Evolutionary conservation across 2,888 invertebrate species (phyloP), one percentile per base, ranked within the genome.

Genomic region (Heteromyza rotundicornis): DNA sequence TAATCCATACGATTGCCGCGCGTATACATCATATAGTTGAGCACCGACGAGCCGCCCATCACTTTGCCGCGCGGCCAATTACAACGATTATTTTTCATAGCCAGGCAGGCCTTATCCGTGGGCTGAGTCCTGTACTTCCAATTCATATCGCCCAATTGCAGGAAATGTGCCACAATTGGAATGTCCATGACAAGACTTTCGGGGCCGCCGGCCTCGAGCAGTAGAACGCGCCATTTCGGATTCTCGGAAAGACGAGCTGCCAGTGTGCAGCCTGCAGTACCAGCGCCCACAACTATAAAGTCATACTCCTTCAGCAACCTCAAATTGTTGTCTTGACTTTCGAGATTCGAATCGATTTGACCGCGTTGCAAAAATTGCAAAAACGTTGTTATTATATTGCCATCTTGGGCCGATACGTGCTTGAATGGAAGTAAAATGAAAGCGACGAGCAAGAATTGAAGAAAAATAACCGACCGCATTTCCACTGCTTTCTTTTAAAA

Each of bases 71-170:
- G 84, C 0, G 93, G 92, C 89, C 89, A 92, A 68, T 90, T 88
- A 78, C 92, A 92, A 65, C 89, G 89, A 65, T 86, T 86, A 66
- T 90, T 87, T 60, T 88, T 87, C 84, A 92, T 89, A 7, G 91
- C 92, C 32, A 89, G 85, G 73, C 92, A 92, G 67, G 88, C 89
- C 59, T 82, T 86, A 12, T 86, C 82, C 2, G 91, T 92, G 0
- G 92, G 89, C 77, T 90, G 88, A 0, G 94, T 92, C 75, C 89
- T 88, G 80, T 92, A 94, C 66, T 86, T 88, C 94, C 94, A 94
- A 78, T 93, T 92, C 8, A 90, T 87, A n/a, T 87, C 84, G 57
- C 79, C 76, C 70, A 90, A 86, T 74, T 92, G 92, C 1, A 92
- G 82, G 68, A 88, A 89, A 77, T 89, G 89, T 1, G 89, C 90